Conservation (phyloP, 2,797 vertebrate genomes). For the Arnoldichthys spilopterus region DNA sequence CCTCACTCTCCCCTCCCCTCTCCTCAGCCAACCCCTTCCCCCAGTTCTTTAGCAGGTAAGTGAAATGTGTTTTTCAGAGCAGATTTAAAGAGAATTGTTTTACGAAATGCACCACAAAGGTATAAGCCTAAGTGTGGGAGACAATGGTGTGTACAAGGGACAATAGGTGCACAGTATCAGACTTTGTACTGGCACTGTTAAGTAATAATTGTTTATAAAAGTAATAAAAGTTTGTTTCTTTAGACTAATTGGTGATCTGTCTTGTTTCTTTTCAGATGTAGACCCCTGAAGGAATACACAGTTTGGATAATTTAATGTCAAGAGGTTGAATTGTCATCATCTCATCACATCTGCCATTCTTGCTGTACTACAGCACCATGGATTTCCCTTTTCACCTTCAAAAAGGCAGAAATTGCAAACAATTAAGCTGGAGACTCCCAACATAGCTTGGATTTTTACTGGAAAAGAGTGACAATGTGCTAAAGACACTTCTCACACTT, state of each 20-base stretch:
- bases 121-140: no score
- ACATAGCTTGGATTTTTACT: conserved; percentile 62
- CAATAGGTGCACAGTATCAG: not conserved
- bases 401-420: not conserved
- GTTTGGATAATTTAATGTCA: not conserved
- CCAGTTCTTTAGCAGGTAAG: no score
- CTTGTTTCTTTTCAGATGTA: conserved; percentile 26
- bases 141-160: not conserved
- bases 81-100: no score
- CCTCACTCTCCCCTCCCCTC: no score
- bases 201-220: no score
- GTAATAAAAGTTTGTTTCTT: not conserved
- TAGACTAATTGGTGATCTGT: not conserved
- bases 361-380: conserved; percentile 24
- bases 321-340: not conserved
- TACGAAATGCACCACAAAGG: no score
- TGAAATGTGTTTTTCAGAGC: no score
- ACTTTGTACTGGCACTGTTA: not conserved
- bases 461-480: conserved; percentile 12
- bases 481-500: conserved; percentile 12
- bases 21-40: no score
- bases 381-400: conserved; percentile 6
- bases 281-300: not conserved
- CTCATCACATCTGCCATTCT: not conserved
- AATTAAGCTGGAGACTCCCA: conserved; percentile 67